Evolutionary conservation across 64 coral and sea anemone genomes (phyloP), one percentile per base, ranked within the genome.

Genomic region (Porites australiensis): DNA sequence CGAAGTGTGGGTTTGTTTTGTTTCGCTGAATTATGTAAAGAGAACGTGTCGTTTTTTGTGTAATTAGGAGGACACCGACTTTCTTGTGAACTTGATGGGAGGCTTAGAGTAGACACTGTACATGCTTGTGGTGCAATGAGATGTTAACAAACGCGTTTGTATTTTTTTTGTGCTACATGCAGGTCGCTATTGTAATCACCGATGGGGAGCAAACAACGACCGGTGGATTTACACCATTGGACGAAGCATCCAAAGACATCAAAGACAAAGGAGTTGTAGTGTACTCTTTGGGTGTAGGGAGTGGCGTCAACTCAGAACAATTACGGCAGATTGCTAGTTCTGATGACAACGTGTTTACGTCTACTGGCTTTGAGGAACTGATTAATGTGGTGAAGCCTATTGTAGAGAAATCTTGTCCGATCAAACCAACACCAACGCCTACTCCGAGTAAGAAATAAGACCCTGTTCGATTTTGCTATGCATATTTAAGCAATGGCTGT

Each of bases 121-220:
- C 27, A 37, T 37, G 27, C 27, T 14, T 60, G 58, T 60, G 58
- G 58, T 10, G 58, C 7, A 10, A 14, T 8, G 14, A 8, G 58
- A 60, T 5, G 15, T 67, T 14, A 67, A 59, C 1, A 8, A 6
- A 43, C 20, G 15, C 12, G 11, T 64, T 64, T 46, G 49, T 18
- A 15, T 9, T 10, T 6, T 23, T 45, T 64, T 21, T 50, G 2
- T 12, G 10, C 44, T 49, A 19, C 14, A 37, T 55, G 5, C 84
- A 95, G 93, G 74, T 90, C 21, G 93, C 88, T 20, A 54, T 95
- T 71, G 80, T 95, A 23, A 69, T 85, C 47, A 95, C 93, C 3
- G 93, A 95, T 77, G 88, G 93, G 18, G 3, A 61, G 6, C 93
- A 95, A 70, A 95, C 93, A 10, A 14, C 43, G 13, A 44, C 14